Evolutionary conservation across 2,113 vertebrate species (phyloP).

Genomic region (Etia nguti): DNA sequence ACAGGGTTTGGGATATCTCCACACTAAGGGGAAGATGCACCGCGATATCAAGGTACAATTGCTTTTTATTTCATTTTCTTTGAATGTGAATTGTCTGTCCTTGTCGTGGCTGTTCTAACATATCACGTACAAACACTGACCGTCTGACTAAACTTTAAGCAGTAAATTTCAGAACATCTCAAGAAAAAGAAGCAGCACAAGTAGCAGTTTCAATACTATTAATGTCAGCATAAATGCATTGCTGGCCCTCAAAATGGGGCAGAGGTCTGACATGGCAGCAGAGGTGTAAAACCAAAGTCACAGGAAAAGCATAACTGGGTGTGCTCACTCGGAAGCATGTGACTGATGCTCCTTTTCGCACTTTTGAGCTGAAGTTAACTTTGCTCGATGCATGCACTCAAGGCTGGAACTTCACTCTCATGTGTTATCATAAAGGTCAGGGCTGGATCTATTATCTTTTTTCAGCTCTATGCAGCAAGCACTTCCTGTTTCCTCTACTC

Average conservation of each 20-base stretch:
- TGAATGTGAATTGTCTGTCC: background rate
- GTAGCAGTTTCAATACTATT: background rate
- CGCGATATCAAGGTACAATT: conserved; percentile 93
- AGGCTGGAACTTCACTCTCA: background rate
- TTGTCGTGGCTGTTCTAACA: rapidly evolving
- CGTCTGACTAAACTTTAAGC: background rate
- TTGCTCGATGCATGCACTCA: background rate
- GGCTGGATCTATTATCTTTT: conserved; percentile 55
- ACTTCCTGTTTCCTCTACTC: conserved; percentile 67
- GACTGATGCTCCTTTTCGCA: background rate
- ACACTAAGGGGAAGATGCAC: conserved; percentile 97
- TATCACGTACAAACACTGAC: background rate
- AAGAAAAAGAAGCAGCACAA: background rate
- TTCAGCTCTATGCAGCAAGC: conserved; percentile 27
- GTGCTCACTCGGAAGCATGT: background rate
- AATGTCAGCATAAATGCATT: background rate
- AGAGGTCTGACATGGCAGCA: background rate
- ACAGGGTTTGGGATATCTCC: conserved; percentile 94
- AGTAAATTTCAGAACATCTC: background rate
- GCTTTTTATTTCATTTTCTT: background rate
- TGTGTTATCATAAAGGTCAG: conserved; percentile 56
- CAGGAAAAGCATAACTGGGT: background rate
- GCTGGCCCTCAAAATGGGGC: background rate
- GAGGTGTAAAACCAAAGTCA: background rate
- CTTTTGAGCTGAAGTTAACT: background rate